These are phyloP conservation scores for Himalopsyche tibetana DNA, from an alignment of 2,888 invertebrate species.

Conservation along the genomic window DNA sequence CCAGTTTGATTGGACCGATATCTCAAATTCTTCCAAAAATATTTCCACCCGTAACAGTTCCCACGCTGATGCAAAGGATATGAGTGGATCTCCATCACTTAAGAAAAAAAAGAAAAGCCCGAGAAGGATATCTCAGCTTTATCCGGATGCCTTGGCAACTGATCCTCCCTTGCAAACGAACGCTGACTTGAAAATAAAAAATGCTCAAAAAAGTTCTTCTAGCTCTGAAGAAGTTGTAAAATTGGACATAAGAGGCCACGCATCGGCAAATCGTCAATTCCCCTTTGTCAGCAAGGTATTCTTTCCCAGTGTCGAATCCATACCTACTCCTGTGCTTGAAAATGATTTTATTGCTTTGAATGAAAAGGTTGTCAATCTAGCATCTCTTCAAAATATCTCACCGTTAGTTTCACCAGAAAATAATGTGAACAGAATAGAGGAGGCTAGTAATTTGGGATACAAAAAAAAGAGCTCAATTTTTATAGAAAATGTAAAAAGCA, in stretches of 20 bases:
- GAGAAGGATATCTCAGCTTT: slow-evolving; percentile 47
- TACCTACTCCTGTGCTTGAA: slow-evolving; percentile 51
- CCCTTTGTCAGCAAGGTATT: slow-evolving; percentile 57
- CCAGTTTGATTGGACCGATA: slow-evolving; percentile 53
- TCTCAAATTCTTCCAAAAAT: slow-evolving; percentile 51
- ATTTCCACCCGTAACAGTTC: not conserved
- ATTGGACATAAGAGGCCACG: slow-evolving; percentile 74
- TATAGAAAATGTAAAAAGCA: slow-evolving; percentile 67
- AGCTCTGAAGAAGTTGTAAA: slow-evolving; percentile 75
- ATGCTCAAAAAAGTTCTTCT: slow-evolving; percentile 50
- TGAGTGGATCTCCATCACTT: not conserved
- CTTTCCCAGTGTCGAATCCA: slow-evolving; percentile 67
- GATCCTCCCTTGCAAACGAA: slow-evolving; percentile 59
- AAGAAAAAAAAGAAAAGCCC: slow-evolving; percentile 14
- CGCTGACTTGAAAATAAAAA: slow-evolving; percentile 33
- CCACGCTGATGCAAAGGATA: not conserved
- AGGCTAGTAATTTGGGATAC: not conserved
- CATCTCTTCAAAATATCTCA: slow-evolving; percentile 41
- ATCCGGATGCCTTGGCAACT: slow-evolving; percentile 51
- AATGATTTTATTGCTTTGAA: slow-evolving; percentile 61
- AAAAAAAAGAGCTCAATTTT: slow-evolving; percentile 53
- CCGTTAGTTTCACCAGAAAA: not conserved
- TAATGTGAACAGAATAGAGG: not conserved
- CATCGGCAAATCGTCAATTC: slow-evolving; percentile 70
- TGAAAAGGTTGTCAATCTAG: slow-evolving; percentile 56